These are phyloP conservation scores for Aix galericulata DNA, from an alignment of 2,113 vertebrate species.

Conservation along the genomic window DNA sequence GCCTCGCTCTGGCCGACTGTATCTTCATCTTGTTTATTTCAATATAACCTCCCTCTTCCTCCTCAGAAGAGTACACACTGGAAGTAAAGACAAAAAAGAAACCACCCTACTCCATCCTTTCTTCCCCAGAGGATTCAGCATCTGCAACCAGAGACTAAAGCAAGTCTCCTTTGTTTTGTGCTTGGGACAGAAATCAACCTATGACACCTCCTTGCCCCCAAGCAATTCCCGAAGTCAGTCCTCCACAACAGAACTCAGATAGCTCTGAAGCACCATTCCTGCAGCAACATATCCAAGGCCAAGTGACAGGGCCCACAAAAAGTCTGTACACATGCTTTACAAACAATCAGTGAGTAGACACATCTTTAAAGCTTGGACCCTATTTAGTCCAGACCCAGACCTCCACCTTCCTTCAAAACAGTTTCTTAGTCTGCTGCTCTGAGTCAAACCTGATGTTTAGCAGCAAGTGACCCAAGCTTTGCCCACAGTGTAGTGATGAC, in stretches of 20 bases:
- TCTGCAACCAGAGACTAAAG: not conserved
- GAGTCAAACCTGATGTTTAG: not conserved
- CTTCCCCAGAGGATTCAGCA: not conserved
- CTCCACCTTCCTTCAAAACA: not conserved
- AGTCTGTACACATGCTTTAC: not conserved
- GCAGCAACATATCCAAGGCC: not conserved
- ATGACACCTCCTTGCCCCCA: not conserved
- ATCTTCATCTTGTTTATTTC: not conserved
- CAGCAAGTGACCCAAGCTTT: not conserved
- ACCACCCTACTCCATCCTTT: rapidly evolving
- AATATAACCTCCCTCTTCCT: not conserved
- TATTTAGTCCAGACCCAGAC: not conserved
- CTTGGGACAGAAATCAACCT: not conserved
- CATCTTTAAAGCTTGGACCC: not conserved
- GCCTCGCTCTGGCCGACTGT: not conserved
- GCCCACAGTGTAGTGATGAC: not conserved
- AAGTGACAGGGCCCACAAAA: not conserved
- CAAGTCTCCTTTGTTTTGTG: not conserved
- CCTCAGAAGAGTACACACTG: not conserved
- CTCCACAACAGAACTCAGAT: not conserved
- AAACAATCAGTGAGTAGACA: not conserved
- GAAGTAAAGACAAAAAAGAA: not conserved
- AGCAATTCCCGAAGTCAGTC: not conserved
- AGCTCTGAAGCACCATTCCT: not conserved
- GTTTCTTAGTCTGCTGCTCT: not conserved